Evolutionary conservation across 2,888 invertebrate genomes (phyloP), one percentile per base, ranked within the genome.

Genomic region (Lasioglossum malachurum): DNA sequence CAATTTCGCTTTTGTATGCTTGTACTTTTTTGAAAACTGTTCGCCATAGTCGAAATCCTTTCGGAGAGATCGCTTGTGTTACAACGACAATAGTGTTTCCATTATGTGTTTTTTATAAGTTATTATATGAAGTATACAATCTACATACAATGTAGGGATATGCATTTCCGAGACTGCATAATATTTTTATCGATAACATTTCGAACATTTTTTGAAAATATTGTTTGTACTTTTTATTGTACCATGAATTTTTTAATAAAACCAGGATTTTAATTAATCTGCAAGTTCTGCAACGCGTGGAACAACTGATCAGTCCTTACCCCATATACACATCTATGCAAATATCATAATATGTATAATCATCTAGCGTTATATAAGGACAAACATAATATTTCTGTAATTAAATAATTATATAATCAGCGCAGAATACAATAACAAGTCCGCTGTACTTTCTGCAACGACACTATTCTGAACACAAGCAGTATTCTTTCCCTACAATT

Each of bases 181-280:
- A 19, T 31, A 46, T 38, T 35, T 69, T 8, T 35, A 53, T 75
- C 14, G 75, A 49, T 19, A 35, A n/a, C 38, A 7, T 53, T 82
- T 53, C 0, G 44, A 64, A 38, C 69, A 27, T 78, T 53, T 75
- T 41, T 53, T 44, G 64, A 23, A 53, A 60, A 44, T 35, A 49
- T 49, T 72, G 41, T 83, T 78, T 75, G 60, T 75, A 83, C 44
- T 49, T 76, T 72, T 67, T 57, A 85, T 35, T 81, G 78, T 85
- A 86, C 46, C 1, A 14, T 31, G 75, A 64, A 35, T 49, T 69
- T 75, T 80, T 60, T 69, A 81, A 81, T 69, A 77, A 75, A 85
- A 80, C 67, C n/a, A 3, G n/a, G 8, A 27, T 71, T 73, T 14
- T 38, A 57, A 57, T 35, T 53, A 60, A 60, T 23, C 44, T 46